phyloP scores from a whole-genome alignment of 2,113 vertebrate species.

The Chaetorhynchus papuensis region DNA sequence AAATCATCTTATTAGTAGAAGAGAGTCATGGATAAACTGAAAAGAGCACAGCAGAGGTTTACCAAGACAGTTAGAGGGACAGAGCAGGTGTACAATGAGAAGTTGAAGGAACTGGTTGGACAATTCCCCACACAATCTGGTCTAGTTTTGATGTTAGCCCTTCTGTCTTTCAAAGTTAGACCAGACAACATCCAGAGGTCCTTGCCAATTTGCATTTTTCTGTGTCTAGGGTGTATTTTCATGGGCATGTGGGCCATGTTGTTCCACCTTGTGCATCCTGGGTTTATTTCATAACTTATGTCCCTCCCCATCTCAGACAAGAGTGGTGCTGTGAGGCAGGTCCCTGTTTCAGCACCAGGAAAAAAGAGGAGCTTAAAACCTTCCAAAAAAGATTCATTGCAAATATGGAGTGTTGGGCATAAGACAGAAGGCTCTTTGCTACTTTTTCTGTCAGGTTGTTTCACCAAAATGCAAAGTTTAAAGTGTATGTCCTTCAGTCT shows the following conservation, averaged over 20 bases:
- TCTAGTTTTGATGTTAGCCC: background rate
- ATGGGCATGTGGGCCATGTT: background rate
- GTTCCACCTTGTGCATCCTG: background rate
- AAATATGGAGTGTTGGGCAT: background rate
- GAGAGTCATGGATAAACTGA: background rate
- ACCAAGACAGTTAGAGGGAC: background rate
- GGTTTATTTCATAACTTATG: background rate
- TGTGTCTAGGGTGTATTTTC: background rate
- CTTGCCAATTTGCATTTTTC: background rate
- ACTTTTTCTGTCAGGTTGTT: background rate
- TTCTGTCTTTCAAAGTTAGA: background rate
- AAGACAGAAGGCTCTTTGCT: background rate
- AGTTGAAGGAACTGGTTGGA: background rate
- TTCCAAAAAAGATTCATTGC: background rate
- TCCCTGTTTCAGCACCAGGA: background rate
- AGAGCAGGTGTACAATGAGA: background rate
- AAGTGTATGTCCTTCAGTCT: background rate
- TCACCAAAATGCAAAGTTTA: background rate
- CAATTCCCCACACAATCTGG: rapidly evolving
- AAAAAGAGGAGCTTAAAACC: background rate
- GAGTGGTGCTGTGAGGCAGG: background rate
- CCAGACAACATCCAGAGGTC: background rate
- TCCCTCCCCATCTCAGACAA: background rate
- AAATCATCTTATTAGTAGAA: background rate
- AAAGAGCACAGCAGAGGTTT: background rate